Evolutionary conservation across 2,888 invertebrate genomes (phyloP), one percentile per base, ranked within the genome.

Genomic region (Nipponacmea schrenckii): DNA sequence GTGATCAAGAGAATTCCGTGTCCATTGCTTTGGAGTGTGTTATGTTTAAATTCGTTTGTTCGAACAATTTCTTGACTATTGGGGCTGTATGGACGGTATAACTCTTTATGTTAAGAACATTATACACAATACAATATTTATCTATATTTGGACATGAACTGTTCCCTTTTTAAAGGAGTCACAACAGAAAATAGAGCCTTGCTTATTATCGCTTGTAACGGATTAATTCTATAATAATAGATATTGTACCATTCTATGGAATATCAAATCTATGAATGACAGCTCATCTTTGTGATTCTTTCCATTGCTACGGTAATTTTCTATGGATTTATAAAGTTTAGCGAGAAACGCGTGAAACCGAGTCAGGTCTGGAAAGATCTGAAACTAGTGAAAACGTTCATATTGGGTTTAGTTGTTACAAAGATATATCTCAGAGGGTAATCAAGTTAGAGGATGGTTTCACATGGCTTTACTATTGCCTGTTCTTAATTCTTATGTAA

Each of bases 351-450:
- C 15, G 27, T 48, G n/a, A 7, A 48, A 27, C 45, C 8, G 20
- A 27, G 65, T 20, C n/a, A 44, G 44, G n/a, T 17, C 39, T 46
- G 17, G 67, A 45, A 56, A 27, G 68, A 69, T 39, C 67, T 70
- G 68, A 71, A 69, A 48, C 67, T 70, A 15, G 64, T 72, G 5
- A 74, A 71, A 50, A 62, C 73, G 64, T 65, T 74, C n/a, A 44
- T 74, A 26, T 15, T 74, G 44, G 77, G 73, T 14, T 77, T 71
- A n/a, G n/a, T n/a, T n/a, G n/a, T n/a, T n/a, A n/a, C n/a, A n/a
- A n/a, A n/a, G n/a, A n/a, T n/a, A n/a, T n/a, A n/a, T n/a, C n/a
- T n/a, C n/a, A n/a, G n/a, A n/a, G n/a, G n/a, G n/a, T n/a, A n/a
- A n/a, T n/a, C n/a, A n/a, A n/a, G n/a, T n/a, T n/a, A n/a, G 62